Conservation (phyloP, 2,888 invertebrate genomes). For the Nemapogon koenigi region DNA sequence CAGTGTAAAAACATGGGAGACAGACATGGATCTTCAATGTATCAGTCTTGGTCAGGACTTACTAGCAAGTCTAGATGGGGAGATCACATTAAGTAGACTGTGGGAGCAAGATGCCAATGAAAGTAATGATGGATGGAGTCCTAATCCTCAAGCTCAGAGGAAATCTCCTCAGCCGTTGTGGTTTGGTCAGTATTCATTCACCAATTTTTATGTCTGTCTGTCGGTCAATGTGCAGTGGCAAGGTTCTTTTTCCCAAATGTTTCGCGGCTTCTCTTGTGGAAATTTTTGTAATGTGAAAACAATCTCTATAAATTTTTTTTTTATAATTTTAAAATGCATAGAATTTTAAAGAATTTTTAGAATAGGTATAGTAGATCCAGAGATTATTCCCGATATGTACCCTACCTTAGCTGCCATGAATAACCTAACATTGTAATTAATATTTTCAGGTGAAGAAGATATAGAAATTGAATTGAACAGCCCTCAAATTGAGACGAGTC, state of each 20-base stretch:
- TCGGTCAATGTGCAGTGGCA: not conserved
- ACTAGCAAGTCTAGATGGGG: slow-evolving; percentile 56
- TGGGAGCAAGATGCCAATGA: slow-evolving; percentile 48
- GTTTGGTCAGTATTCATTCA: slow-evolving; percentile 36
- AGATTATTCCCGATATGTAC: too few relatives aligned
- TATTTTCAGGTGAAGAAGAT: slow-evolving; percentile 50
- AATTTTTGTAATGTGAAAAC: not conserved
- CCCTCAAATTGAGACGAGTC: too few relatives aligned
- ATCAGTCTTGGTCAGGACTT: slow-evolving; percentile 68
- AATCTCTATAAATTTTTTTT: not conserved
- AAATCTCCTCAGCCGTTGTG: slow-evolving; percentile 42
- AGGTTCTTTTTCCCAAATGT: not conserved
- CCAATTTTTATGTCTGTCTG: not conserved
- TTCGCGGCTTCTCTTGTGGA: not conserved
- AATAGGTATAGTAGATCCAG: not conserved
- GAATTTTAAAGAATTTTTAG: not conserved
- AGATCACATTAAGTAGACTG: slow-evolving; percentile 48
- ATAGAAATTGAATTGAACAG: slow-evolving; percentile 31
- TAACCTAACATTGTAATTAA: not conserved
- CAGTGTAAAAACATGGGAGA: slow-evolving; percentile 65
- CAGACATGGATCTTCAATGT: slow-evolving; percentile 66
- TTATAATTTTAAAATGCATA: not conserved
- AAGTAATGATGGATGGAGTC: slow-evolving; percentile 31
- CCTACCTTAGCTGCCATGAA: too few relatives aligned
- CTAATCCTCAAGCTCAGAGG: slow-evolving; percentile 28